These are phyloP conservation scores for Leptinotarsa texana DNA, from an alignment of 1,140 invertebrate species.

Conservation along the genomic window DNA sequence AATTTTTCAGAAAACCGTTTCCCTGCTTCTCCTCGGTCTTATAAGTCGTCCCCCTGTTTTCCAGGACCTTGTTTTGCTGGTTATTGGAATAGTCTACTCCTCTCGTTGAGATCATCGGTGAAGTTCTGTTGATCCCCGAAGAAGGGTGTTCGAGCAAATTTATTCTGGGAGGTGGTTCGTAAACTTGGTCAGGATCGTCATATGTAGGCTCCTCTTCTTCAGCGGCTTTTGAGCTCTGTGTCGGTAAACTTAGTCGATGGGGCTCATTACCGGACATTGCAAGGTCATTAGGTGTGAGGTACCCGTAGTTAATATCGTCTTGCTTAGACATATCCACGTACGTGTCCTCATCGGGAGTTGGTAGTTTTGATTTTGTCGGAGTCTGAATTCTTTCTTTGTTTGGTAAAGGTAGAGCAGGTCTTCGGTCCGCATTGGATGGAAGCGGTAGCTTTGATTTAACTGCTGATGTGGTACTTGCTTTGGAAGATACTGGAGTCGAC, in stretches of 20 bases:
- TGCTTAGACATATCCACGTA: background rate
- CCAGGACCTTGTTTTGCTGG: no score
- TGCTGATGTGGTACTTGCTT: no score
- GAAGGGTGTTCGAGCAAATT: no score
- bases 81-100: no score
- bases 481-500: no score
- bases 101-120: no score
- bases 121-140: no score
- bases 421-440: no score
- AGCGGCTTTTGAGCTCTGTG: no score
- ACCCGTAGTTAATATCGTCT: background rate
- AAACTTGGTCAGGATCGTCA: background rate
- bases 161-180: background rate
- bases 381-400: background rate
- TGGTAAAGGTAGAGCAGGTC: background rate
- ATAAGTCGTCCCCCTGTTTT: no score
- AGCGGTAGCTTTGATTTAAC: no score
- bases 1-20: background rate
- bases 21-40: no score
- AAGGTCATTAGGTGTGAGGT: background rate
- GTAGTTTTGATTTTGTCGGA: background rate
- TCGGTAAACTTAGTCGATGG: background rate
- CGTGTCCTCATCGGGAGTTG: background rate
- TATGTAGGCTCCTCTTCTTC: background rate
- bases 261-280: background rate